These are phyloP conservation scores for Apoda limacodes DNA, from an alignment of 2,888 invertebrate genomes.

Conservation along the genomic window DNA sequence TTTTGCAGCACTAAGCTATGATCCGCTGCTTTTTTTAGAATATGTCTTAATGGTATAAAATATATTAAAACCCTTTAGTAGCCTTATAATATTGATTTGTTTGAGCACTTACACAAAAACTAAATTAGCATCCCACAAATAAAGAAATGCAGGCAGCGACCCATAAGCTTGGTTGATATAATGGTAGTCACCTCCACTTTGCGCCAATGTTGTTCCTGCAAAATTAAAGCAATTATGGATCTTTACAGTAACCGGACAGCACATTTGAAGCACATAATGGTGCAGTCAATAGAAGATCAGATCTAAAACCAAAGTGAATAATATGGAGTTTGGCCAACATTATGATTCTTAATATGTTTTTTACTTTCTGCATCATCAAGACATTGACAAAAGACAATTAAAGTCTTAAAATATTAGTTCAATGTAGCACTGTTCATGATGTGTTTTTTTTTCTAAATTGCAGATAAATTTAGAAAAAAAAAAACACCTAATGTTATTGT, in stretches of 20 bases:
- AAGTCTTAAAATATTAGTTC: slow-evolving; percentile 1
- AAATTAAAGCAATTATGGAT: slow-evolving; percentile 1
- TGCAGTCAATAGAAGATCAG: neutral
- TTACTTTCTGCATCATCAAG: neutral
- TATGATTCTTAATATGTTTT: neutral
- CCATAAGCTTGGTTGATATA: slow-evolving; percentile 96
- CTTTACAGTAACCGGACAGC: neutral
- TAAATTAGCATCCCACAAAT: slow-evolving; percentile 96
- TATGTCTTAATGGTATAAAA: neutral
- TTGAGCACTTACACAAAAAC: slow-evolving; percentile 92
- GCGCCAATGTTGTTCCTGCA: slow-evolving; percentile 80
- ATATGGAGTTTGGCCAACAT: neutral
- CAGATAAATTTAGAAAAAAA: neutral
- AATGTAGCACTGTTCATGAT: slow-evolving; percentile 1
- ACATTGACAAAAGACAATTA: neutral
- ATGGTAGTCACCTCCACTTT: slow-evolving; percentile 97
- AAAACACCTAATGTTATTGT: too few relatives aligned
- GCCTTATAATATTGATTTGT: too few relatives aligned
- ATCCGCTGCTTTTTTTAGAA: neutral
- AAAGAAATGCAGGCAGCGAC: slow-evolving; percentile 91
- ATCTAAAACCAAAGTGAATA: too few relatives aligned
- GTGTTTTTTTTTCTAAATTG: slow-evolving; percentile 1
- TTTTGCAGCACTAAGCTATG: slow-evolving; percentile 3
- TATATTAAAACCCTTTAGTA: neutral
- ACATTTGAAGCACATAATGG: neutral